Percentiles rank a stretch among this genome's conserved stretches.
These are phyloP conservation scores for Stramonita haemastoma DNA, from an alignment of 2,888 invertebrate genomes.

Conservation along the genomic window DNA sequence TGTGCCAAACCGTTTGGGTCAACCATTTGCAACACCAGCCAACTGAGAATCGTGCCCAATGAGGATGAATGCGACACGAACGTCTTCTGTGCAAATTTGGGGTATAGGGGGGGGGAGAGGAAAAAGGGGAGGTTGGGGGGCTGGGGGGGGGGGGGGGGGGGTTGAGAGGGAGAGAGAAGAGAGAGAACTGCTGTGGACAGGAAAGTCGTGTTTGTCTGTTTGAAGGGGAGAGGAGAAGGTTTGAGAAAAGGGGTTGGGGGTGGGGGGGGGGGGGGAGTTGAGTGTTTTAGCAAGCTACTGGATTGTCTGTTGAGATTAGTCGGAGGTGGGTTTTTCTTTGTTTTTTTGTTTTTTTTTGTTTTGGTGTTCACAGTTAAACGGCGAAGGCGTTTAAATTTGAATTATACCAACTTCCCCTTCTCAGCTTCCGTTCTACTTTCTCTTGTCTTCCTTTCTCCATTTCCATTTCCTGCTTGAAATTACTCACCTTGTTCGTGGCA, in stretches of 20 bases:
- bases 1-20: neutral
- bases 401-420: too few species aligned
- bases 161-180: neutral
- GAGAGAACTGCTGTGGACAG: neutral
- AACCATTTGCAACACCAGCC: neutral
- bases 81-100: neutral
- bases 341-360: too few species aligned
- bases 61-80: neutral
- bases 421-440: too few species aligned
- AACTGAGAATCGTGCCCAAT: slow-evolving; percentile 9
- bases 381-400: too few species aligned
- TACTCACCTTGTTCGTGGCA: too few species aligned
- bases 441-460: too few species aligned
- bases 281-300: too few species aligned
- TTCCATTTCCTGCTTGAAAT: too few species aligned
- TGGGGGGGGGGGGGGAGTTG: too few species aligned
- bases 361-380: too few species aligned
- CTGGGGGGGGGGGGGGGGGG: neutral
- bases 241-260: neutral
- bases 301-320: too few species aligned
- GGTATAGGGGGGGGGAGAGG: neutral
- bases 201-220: neutral
- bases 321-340: too few species aligned
- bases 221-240: neutral
- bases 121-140: neutral